Evolutionary conservation across 2,888 invertebrate species (phyloP), one percentile per base, ranked within the genome.

Genomic region (Sinopyrophorus schimmeli): DNA sequence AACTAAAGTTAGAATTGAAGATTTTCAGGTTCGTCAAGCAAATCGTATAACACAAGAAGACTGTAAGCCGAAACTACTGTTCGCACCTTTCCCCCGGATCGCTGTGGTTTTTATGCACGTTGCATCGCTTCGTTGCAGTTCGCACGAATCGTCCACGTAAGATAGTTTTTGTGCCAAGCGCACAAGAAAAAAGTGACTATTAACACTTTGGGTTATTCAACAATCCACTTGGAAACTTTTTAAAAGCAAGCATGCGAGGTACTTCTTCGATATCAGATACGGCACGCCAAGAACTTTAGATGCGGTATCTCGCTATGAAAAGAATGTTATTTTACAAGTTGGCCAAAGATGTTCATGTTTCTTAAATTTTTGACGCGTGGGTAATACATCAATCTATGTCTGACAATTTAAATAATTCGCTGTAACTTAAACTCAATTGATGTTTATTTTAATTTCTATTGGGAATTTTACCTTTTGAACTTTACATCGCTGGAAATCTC

Each of bases 261-360:
- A 54, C 44, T 47, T 26, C 48, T 53, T 54, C 54, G 54, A 52
- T 57, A 58, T 58, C 46, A 44, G 50, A 58, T 53, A 46, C 44
- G 55, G 60, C 31, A 55, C 23, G 28, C 24, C 31, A 11, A 26
- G 20, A 24, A 16, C 17, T 38, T 40, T 38, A 12, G 16, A 37
- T 26, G 32, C 30, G 37, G 28, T 44, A 37, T 14, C 18, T 46
- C 30, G 35, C 14, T 24, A 24, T 9, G 35, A 10, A 7, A 24
- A 24, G 35, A 35, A 35, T 35, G 14, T 24, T 34, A 32, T 32
- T 18, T 18, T 18, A 18, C 18, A 32, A 11, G 30, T 17, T 31
- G 30, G 17, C n/a, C n/a, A n/a, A n/a, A n/a, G n/a, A n/a, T n/a
- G n/a, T n/a, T n/a, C n/a, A n/a, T n/a, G n/a, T n/a, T n/a, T n/a